phyloP scores from a whole-genome alignment of 2,113 vertebrate species.

The Dromiciops gliroides region DNA sequence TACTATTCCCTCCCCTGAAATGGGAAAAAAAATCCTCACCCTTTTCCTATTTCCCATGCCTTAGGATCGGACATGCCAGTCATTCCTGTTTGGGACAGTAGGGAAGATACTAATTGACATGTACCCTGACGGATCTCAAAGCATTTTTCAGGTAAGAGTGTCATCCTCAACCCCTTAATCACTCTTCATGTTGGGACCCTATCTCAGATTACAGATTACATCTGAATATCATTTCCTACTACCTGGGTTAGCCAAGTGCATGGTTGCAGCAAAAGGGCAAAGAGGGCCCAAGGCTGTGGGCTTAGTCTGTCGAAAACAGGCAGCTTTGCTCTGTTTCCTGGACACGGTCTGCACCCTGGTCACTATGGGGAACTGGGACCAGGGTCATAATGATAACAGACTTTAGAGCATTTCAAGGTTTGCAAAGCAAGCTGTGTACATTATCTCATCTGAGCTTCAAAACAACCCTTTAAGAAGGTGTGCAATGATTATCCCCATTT shows the following conservation, averaged over 20 bases:
- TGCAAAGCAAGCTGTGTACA: neutral
- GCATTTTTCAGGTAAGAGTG: conserved; percentile 12
- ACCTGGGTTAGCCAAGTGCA: neutral
- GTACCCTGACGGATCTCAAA: neutral
- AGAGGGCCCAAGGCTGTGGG: neutral
- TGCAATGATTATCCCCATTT: neutral
- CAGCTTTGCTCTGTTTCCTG: neutral
- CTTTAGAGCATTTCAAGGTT: neutral
- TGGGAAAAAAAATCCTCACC: conserved; percentile 74
- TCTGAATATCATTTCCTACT: neutral
- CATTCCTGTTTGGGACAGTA: conserved; percentile 74
- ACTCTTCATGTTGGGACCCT: neutral
- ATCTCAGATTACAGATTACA: neutral
- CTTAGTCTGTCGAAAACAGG: neutral
- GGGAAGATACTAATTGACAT: conserved; percentile 70
- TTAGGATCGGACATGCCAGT: conserved; percentile 70
- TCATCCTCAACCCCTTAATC: neutral
- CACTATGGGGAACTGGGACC: neutral
- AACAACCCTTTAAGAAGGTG: neutral
- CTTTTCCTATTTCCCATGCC: conserved; percentile 71
- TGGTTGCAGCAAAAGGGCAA: neutral
- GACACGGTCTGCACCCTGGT: neutral
- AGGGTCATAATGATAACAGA: neutral
- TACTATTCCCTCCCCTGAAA: conserved; percentile 57
- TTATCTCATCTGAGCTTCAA: neutral